Evolutionary conservation across 1,140 invertebrate species (phyloP), one percentile per base, ranked within the genome.

Genomic region (Saccostrea echinata): DNA sequence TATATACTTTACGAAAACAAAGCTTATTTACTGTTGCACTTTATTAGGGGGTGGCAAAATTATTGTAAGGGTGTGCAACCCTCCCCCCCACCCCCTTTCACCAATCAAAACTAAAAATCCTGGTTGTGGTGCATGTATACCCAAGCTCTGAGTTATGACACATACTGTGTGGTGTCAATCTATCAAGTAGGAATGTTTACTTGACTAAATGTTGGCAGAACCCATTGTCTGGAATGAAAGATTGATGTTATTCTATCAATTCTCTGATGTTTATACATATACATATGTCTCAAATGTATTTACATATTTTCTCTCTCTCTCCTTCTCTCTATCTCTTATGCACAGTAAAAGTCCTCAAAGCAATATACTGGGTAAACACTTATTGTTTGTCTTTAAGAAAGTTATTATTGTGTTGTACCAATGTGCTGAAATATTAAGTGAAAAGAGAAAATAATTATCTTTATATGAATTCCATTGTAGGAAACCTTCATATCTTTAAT

Each of bases 401-500:
- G 43, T 1, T 43, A 2, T 43, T 43, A 43, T 8, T 43, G 43
- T 43, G 43, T 43, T 43, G 43, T 43, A 6, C 1, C 6, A 43
- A 43, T 3, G 9, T 43, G 43, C 43, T 43, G 43, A 43, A 43
- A 43, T 43, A 24, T 21, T 80, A 9, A 80, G 27, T 30, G 24
- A 12, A 18, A 11, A 30, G 4, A 13, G 27, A 30, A 35, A 16
- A 35, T 53, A 51, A 53, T 21, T 30, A 13, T 43, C 8, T 80
- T 43, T 4, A 27, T 4, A 27, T 86, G 80, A 9, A 33, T 76
- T 76, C 51, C 1, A 30, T 61, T 80, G 9, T 27, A 93, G 96
- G 96, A 76, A 97, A 97, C 30, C 93, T 97, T 0, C 95, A 96
- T 43, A 96, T 98, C 13, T 94, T 94, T 57, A 96, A 97, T 89